A percentile compares a stretch with the other conserved stretches of the same genome.
Conservation (phyloP, 2,113 vertebrate species). For the Cynocephalus volans region DNA sequence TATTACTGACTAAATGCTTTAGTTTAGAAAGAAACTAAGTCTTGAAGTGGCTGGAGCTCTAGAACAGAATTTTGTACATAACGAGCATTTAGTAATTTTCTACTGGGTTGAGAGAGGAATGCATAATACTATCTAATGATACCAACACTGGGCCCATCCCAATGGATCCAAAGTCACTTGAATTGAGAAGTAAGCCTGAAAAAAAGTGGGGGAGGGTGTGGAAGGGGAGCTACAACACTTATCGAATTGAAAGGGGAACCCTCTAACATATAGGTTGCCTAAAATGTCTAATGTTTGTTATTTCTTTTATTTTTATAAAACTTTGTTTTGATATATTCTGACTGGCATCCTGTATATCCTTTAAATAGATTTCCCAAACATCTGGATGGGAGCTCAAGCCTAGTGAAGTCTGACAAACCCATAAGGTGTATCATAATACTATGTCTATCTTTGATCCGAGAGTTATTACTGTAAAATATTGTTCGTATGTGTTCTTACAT, state of each 20-base stretch:
- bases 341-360: neutral
- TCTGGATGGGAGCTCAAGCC: constrained; percentile 15
- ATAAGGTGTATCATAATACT: neutral
- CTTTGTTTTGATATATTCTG: constrained; percentile 20
- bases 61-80: neutral
- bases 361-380: constrained; percentile 58
- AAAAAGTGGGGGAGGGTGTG: neutral
- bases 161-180: constrained; percentile 18
- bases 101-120: constrained; percentile 27
- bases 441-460: neutral
- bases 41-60: neutral
- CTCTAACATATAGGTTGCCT: neutral
- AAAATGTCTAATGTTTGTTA: neutral
- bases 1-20: constrained; percentile 47
- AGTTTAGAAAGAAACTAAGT: constrained; percentile 22
- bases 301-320: constrained; percentile 59
- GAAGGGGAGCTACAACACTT: too few relatives aligned
- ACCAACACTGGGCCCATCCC: neutral
- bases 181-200: neutral
- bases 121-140: neutral
- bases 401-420: neutral
- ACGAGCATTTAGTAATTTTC: constrained; percentile 48
- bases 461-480: constrained; percentile 41
- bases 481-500: neutral
- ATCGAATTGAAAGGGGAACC: neutral